A percentile compares a stretch with the other conserved stretches of the same genome.
Conservation (phyloP, 2,113 vertebrate genomes). For the Empidonax traillii region DNA sequence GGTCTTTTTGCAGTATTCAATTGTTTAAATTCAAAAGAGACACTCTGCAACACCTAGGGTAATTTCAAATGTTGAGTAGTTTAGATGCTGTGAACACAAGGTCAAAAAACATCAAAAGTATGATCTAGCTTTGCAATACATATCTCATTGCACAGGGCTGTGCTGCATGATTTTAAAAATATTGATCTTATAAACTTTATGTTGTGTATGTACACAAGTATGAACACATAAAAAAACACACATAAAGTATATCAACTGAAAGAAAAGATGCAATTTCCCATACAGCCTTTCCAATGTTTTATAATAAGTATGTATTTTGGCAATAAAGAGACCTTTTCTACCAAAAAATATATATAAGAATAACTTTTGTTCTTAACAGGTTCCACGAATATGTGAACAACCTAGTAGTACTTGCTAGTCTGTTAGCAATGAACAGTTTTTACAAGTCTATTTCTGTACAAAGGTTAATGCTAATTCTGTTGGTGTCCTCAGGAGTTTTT, state of each 20-base stretch:
- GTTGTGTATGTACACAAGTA: neutral
- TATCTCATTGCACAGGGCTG: neutral
- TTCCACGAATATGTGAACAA: neutral
- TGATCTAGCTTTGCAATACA: neutral
- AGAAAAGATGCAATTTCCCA: neutral
- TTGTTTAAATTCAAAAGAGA: neutral
- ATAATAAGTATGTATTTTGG: neutral
- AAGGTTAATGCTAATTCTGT: neutral
- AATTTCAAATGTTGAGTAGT: neutral
- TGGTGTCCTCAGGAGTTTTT: neutral
- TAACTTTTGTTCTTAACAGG: neutral
- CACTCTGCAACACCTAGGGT: neutral
- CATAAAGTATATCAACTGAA: neutral
- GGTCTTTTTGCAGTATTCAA: neutral
- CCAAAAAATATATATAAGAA: neutral
- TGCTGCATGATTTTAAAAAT: neutral
- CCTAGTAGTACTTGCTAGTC: neutral
- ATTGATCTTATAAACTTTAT: neutral
- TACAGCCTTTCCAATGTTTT: neutral
- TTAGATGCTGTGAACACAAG: neutral
- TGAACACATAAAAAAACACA: neutral
- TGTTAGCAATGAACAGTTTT: neutral
- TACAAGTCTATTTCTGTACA: neutral
- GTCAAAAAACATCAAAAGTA: neutral
- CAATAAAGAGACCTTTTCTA: neutral